Percentiles rank a stretch among this genome's conserved stretches.
These are phyloP conservation scores for Labia minor DNA, from an alignment of 2,888 invertebrate species.

Conservation along the genomic window DNA sequence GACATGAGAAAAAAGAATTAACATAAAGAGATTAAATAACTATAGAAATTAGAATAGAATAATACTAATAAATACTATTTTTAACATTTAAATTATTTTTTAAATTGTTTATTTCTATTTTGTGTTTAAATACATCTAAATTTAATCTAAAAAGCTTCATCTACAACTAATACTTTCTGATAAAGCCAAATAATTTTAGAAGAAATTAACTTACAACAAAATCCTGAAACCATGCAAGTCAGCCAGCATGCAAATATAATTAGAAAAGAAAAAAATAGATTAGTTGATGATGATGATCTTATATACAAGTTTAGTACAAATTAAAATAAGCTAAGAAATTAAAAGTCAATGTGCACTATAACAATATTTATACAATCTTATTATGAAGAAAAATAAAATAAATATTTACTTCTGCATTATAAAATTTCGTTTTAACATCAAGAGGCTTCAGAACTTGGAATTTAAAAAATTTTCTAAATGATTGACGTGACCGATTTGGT, in stretches of 20 bases:
- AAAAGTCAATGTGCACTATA: constrained; percentile 14
- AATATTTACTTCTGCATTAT: constrained; percentile 71
- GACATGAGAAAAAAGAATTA: too few species aligned
- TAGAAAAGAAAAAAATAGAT: constrained; percentile 15
- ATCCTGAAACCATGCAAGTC: constrained; percentile 26
- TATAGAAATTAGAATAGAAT: too few species aligned
- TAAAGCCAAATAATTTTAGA: constrained; percentile 15
- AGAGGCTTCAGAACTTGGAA: constrained; percentile 95
- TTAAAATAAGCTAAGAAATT: not conserved
- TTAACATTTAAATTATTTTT: too few species aligned
- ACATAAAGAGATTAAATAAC: too few species aligned
- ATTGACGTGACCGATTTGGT: constrained; percentile 59
- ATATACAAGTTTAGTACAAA: not conserved
- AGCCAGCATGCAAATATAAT: constrained; percentile 23
- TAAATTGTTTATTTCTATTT: too few species aligned
- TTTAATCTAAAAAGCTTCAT: too few species aligned
- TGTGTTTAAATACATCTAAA: too few species aligned
- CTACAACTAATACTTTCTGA: not conserved
- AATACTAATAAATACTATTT: too few species aligned
- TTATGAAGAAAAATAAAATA: too few species aligned
- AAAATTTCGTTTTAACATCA: constrained; percentile 97
- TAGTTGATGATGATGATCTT: not conserved
- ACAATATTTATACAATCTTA: not conserved
- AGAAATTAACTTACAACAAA: constrained; percentile 27
- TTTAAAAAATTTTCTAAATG: constrained; percentile 94